phyloP scores from a whole-genome alignment of 2,888 invertebrate genomes.

The Lepidocyrtoides sp. region DNA sequence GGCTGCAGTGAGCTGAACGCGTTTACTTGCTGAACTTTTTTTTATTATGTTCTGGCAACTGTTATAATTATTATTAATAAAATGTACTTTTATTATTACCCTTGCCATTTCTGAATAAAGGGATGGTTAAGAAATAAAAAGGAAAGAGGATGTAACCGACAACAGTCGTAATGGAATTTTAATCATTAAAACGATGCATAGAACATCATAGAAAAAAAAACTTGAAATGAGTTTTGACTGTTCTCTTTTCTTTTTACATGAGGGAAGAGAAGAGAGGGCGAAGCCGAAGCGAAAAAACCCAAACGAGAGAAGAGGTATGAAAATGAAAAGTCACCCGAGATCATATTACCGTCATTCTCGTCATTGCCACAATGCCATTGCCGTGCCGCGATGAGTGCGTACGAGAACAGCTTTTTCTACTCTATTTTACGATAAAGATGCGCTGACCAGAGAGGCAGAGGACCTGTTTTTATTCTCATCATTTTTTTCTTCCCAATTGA shows the following conservation, averaged over 20 bases:
- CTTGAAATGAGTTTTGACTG: neutral
- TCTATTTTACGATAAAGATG: neutral
- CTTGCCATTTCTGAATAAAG: neutral
- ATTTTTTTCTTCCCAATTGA: neutral
- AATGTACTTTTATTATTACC: neutral
- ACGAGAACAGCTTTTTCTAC: neutral
- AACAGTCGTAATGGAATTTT: conserved; percentile 12
- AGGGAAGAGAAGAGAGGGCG: neutral
- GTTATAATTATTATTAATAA: neutral
- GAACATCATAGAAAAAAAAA: neutral
- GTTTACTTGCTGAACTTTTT: neutral
- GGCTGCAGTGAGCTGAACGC: too few relatives aligned
- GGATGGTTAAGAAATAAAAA: neutral
- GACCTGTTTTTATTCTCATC: conserved; percentile 43
- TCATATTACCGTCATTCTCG: neutral
- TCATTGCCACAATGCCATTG: neutral
- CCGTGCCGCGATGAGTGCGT: neutral
- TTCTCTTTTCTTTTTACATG: neutral
- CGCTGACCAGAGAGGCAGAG: neutral
- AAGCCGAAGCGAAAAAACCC: too few relatives aligned
- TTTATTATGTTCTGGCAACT: neutral
- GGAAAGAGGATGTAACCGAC: neutral
- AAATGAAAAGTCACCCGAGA: neutral
- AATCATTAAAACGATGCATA: neutral
- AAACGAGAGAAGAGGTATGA: neutral